These are phyloP conservation scores for Himalopsyche anomala DNA, from an alignment of 2,888 invertebrate genomes.

Conservation along the genomic window DNA sequence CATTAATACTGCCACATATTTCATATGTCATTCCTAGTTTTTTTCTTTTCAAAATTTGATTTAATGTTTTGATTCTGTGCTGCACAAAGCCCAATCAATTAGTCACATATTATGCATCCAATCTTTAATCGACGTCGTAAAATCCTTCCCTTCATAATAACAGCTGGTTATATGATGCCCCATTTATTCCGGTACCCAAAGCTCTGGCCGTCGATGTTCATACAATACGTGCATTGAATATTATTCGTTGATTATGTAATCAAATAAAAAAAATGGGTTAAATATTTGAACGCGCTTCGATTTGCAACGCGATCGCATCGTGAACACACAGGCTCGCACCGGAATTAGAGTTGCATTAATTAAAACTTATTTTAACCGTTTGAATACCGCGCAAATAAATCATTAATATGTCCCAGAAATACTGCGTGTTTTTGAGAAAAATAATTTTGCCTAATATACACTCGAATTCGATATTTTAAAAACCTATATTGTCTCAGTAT, in stretches of 20 bases:
- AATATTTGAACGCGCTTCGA: slow-evolving; percentile 60
- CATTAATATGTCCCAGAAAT: no score
- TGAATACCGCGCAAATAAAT: no score
- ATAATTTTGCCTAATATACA: no score
- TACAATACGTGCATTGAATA: slow-evolving; percentile 54
- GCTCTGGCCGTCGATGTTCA: background rate
- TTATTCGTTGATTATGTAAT: slow-evolving; percentile 59
- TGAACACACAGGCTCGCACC: background rate
- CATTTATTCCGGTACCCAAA: background rate
- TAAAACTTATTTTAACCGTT: background rate
- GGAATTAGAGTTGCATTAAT: background rate
- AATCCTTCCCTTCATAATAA: background rate
- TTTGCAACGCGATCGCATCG: slow-evolving; percentile 58
- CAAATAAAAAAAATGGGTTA: slow-evolving; percentile 63
- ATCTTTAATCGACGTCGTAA: background rate
- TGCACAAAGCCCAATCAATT: no score
- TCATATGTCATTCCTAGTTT: no score
- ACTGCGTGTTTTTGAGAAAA: no score
- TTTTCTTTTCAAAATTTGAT: no score
- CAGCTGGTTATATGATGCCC: background rate
- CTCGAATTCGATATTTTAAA: no score
- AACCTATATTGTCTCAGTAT: no score
- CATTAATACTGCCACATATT: no score
- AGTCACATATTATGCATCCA: background rate
- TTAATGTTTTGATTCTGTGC: no score